phyloP scores from a whole-genome alignment of 2,797 vertebrate genomes.

The Schizothorax lantsangensis region DNA sequence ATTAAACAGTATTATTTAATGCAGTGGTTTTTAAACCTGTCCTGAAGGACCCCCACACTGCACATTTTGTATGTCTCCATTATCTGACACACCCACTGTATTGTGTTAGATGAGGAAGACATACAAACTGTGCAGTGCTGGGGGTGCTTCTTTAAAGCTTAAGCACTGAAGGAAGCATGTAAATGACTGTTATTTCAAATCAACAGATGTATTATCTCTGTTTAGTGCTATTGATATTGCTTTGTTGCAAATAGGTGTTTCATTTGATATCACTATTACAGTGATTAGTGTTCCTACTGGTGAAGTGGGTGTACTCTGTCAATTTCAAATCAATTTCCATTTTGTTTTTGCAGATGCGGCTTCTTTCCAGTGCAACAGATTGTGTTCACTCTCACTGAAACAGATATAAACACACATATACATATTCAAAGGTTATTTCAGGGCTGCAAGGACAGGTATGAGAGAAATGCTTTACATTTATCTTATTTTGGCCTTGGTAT shows the following conservation, averaged over 20 bases:
- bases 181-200: background rate
- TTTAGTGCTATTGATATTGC: background rate
- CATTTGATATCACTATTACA: background rate
- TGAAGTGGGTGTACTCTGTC: background rate
- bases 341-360: slow-evolving; percentile 5
- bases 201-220: background rate
- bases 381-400: background rate
- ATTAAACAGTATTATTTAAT: background rate
- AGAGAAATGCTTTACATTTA: background rate
- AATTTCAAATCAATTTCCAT: background rate
- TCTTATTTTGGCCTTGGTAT: background rate
- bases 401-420: background rate
- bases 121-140: background rate
- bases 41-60: background rate
- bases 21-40: background rate
- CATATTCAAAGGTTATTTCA: background rate
- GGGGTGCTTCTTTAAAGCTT: background rate
- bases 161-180: background rate
- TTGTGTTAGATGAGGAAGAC: background rate
- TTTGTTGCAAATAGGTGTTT: background rate
- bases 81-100: background rate
- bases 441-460: background rate
- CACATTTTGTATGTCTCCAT: too few species aligned
- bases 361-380: background rate
- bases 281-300: background rate